phyloP scores from a whole-genome alignment of 2,888 invertebrate species.

The Dorcus parallelipipedus region DNA sequence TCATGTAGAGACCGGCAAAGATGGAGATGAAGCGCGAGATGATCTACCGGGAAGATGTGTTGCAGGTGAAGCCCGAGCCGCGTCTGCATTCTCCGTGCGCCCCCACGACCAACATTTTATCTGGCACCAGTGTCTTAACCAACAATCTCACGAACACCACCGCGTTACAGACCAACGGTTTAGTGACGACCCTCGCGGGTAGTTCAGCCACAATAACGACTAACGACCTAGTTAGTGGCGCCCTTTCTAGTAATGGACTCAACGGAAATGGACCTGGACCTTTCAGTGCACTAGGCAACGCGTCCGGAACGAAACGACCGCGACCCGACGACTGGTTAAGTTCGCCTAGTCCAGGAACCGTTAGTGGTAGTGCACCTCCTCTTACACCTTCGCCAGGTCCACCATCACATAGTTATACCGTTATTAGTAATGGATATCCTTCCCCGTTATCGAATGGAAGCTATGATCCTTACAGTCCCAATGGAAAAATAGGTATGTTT shows the following conservation, averaged over 20 bases:
- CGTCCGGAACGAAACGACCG: constrained; percentile 52
- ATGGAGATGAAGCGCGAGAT: constrained; percentile 67
- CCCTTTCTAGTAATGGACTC: constrained; percentile 31
- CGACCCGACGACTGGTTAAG: constrained; percentile 64
- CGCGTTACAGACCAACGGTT: constrained; percentile 34
- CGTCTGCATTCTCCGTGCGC: constrained; percentile 40
- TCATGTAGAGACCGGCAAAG: constrained; percentile 14
- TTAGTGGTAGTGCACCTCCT: constrained; percentile 48
- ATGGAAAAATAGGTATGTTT: constrained; percentile 81
- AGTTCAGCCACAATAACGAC: constrained; percentile 23
- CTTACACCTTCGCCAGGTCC: constrained; percentile 68
- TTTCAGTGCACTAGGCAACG: constrained; percentile 28
- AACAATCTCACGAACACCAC: constrained; percentile 31
- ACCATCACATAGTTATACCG: constrained; percentile 51
- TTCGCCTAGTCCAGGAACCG: constrained; percentile 57
- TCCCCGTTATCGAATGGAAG: constrained; percentile 84
- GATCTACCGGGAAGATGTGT: constrained; percentile 55
- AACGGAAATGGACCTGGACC: constrained; percentile 12
- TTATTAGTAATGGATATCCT: constrained; percentile 74
- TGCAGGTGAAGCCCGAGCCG: constrained; percentile 52
- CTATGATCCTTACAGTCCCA: constrained; percentile 90
- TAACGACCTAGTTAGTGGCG: constrained; percentile 36
- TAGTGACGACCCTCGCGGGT: constrained; percentile 36
- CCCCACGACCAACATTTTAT: constrained; percentile 27
- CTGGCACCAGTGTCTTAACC: constrained; percentile 29